These are phyloP conservation scores for Panopea generosa DNA, from an alignment of 2,888 invertebrate species.

Conservation along the genomic window DNA sequence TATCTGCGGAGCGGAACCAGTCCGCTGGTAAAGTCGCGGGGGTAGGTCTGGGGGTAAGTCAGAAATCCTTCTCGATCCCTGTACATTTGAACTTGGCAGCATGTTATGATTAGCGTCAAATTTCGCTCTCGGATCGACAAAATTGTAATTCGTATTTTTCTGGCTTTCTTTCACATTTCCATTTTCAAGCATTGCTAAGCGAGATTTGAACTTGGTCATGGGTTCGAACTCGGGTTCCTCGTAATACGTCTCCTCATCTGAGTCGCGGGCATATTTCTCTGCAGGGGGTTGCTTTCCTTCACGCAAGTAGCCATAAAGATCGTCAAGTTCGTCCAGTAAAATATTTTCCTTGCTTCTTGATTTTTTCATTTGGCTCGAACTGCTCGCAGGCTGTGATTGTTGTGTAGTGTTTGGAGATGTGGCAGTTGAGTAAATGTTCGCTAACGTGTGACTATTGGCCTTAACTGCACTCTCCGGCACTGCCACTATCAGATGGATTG, in stretches of 20 bases:
- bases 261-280: conserved; percentile 79
- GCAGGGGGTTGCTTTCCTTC: conserved; percentile 94
- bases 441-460: conserved; percentile 65
- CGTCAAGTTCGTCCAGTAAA: conserved; percentile 94
- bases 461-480: conserved; percentile 76
- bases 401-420: conserved; percentile 22
- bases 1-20: conserved; percentile 66
- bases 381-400: conserved; percentile 18
- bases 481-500: conserved; percentile 81
- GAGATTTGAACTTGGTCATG: conserved; percentile 76
- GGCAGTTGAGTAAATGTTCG: conserved; percentile 70
- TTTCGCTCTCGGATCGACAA: conserved; percentile 65
- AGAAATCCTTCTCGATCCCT: conserved; percentile 14
- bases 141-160: conserved; percentile 69
- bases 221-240: conserved; percentile 83
- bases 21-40: conserved; percentile 59
- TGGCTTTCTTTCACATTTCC: conserved; percentile 68
- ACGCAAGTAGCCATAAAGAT: conserved; percentile 97
- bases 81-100: conserved; percentile 27
- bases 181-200: conserved; percentile 71
- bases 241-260: conserved; percentile 83
- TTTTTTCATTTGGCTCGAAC: conserved; percentile 57
- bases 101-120: conserved; percentile 47
- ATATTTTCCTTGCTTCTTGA: conserved; percentile 90
- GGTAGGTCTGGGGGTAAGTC: conserved; percentile 64